Percentiles rank a stretch among this genome's conserved stretches.
phyloP scores from a whole-genome alignment of 2,113 vertebrate species.

The Pedetes capensis region DNA sequence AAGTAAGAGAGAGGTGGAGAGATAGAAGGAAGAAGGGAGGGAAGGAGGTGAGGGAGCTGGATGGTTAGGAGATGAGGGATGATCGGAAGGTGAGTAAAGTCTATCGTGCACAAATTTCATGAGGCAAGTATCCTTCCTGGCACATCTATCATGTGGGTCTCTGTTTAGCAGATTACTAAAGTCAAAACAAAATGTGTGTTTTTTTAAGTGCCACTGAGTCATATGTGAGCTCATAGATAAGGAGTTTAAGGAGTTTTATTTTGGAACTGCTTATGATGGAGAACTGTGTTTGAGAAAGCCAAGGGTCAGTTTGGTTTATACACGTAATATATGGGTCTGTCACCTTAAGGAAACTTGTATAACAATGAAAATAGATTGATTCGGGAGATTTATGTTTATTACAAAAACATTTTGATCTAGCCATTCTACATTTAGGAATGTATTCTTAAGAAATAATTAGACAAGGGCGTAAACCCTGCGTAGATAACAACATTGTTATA shows the following conservation, averaged over 20 bases:
- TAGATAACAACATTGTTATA: background rate
- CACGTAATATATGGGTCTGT: background rate
- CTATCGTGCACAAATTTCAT: slow-evolving; percentile 4
- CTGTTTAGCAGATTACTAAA: slow-evolving; percentile 21
- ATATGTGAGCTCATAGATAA: slow-evolving; percentile 46
- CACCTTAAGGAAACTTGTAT: background rate
- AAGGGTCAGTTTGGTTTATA: background rate
- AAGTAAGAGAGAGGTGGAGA: no score
- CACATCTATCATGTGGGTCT: slow-evolving; percentile 46
- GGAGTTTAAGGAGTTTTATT: slow-evolving; percentile 44
- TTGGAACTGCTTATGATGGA: slow-evolving; percentile 28
- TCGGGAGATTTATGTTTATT: background rate
- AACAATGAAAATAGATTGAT: background rate
- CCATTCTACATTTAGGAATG: slow-evolving; percentile 9
- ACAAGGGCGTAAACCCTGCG: background rate
- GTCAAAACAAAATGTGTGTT: slow-evolving; percentile 56
- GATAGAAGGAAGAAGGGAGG: no score
- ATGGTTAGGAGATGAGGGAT: background rate
- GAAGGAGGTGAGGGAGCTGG: background rate
- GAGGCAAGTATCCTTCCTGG: background rate
- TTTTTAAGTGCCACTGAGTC: slow-evolving; percentile 61
- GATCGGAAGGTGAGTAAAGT: background rate
- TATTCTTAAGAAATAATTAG: slow-evolving; percentile 25
- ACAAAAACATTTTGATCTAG: slow-evolving; percentile 5
- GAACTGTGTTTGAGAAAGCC: slow-evolving; percentile 38